Conservation (phyloP, 2,113 vertebrate species). For the rat (Rattus norvegicus) region GRCr8 NC_086029.1:79046001-79046500, state of each 20-base stretch:
- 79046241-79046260: neutral
- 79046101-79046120: neutral
- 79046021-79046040: neutral
- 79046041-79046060: neutral
- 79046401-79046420: neutral
- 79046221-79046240: neutral
- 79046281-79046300: neutral
- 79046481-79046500: neutral
- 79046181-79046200: rapidly evolving
- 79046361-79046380: neutral
- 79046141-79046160: neutral
- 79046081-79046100: neutral
- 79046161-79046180: neutral
- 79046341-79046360: neutral
- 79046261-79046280: neutral
- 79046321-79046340: neutral
- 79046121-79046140: neutral
- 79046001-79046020: neutral
- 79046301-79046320: neutral
- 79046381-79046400: neutral
- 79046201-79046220: neutral
- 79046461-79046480: neutral
- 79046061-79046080: neutral
- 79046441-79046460: neutral
- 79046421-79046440: neutral